Evolutionary conservation across 2,113 vertebrate species (phyloP).

Genomic region (Genyomyrus donnyi): DNA sequence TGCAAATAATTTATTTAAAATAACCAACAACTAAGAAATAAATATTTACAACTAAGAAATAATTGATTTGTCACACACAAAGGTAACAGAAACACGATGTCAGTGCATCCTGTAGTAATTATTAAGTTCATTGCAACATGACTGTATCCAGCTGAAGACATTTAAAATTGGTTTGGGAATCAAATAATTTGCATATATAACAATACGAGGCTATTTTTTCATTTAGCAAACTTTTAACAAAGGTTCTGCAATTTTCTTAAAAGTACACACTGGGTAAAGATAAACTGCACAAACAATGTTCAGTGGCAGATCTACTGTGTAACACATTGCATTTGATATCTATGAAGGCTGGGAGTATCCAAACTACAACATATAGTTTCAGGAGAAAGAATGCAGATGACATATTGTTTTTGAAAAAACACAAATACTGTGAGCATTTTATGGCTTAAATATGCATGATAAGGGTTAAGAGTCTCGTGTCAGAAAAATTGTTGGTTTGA

Average conservation of each 20-base stretch:
- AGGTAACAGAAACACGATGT: not conserved
- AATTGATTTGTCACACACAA: not conserved
- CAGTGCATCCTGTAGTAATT: not conserved
- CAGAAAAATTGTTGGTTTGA: too few species aligned
- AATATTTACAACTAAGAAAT: not conserved
- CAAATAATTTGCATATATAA: not conserved
- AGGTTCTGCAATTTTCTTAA: not conserved
- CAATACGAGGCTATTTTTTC: not conserved
- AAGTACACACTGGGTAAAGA: not conserved
- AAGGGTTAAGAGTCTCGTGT: not conserved
- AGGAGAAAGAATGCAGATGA: not conserved
- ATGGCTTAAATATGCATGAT: not conserved
- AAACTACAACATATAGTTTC: not conserved
- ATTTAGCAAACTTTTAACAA: not conserved
- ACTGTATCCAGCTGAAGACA: not conserved
- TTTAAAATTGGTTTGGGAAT: not conserved
- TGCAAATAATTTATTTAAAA: not conserved
- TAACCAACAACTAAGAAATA: not conserved
- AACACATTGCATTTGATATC: not conserved
- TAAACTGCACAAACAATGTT: not conserved
- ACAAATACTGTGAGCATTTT: not conserved
- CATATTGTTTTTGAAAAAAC: not conserved
- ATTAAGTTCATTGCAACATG: not conserved
- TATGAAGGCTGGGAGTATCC: not conserved
- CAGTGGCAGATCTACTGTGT: not conserved